Evolutionary conservation across 2,797 vertebrate genomes (phyloP).

Genomic region (Netta rufina): DNA sequence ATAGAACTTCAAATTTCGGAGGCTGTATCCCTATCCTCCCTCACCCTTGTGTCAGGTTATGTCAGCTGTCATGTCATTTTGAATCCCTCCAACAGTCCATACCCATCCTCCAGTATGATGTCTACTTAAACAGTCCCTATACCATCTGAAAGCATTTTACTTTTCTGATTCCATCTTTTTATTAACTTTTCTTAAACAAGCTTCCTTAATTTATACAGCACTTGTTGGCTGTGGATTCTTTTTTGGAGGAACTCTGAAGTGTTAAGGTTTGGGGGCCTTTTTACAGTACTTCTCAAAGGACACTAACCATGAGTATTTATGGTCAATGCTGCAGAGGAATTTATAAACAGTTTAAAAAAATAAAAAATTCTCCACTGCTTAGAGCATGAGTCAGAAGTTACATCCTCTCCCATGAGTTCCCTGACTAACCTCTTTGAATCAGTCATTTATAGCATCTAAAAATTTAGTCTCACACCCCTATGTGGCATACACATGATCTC

Average conservation of each 20-base stretch:
- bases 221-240: neutral
- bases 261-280: neutral
- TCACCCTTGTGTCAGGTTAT: accelerated
- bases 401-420: neutral
- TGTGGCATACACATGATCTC: neutral
- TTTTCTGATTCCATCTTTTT: neutral
- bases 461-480: neutral
- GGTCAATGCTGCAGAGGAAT: neutral
- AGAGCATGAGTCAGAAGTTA: slow-evolving; percentile 1
- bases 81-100: neutral
- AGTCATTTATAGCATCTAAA: neutral
- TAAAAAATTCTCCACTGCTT: neutral
- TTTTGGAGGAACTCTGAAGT: neutral
- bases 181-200: neutral
- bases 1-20: neutral
- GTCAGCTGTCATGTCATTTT: neutral
- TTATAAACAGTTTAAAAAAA: neutral
- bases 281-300: neutral
- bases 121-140: neutral
- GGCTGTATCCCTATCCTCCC: neutral
- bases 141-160: neutral
- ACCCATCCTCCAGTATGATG: neutral
- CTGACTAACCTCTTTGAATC: neutral
- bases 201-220: neutral
- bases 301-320: neutral